Base-by-base conservation (phyloP, 2,888 invertebrate species). In the Polyommatus iphigenia region DNA sequence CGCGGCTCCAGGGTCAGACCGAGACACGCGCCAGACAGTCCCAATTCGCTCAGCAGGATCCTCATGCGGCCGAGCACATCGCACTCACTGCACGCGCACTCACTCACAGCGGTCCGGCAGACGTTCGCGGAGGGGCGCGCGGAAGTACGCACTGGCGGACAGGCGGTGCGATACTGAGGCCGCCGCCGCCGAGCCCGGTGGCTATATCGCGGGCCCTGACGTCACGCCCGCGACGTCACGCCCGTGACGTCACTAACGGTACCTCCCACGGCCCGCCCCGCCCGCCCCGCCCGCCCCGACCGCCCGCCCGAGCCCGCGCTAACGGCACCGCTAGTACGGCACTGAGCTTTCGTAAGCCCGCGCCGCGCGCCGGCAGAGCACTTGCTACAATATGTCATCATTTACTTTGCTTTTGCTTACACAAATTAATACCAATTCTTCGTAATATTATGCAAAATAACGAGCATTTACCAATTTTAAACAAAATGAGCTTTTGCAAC, bases 151-250 rank as follows among this genome's bases (percentile, higher is more conserved):
- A 87, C 91, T 89, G 88, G 89, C 86, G 91, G 90, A 90, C 93
- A 91, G 91, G 82, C 91, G 92, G 93, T 94, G 93, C 93, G 93
- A 92, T 94, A 94, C 94, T 94, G 93, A 94, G 93, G 93, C 93
- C 93, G 92, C 91, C 93, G 92, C 91, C 92, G 91, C 90, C 87
- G 91, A 91, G 90, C 87, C 91, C 90, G 91, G 91, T 90, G 92
- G 90, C 94, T 94, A 94, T 94, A 94, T 94, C 94, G 91, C 93
- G 88, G 85, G 85, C 87, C 83, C 90, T 94, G 94, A 94, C 94
- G 94, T 94, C 94, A 94, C 90, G 83, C 84, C 84, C 82, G 86
- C 85, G 89, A 93, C 94, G 93, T 94, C 93, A 93, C 88, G 79
- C 83, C 82, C 80, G 88, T 85, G 89, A 93, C 93, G 93, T 93